A percentile compares a stretch with the other conserved stretches of the same genome.
phyloP scores from a whole-genome alignment of 2,888 invertebrate species.

The Perdita meconis region DNA sequence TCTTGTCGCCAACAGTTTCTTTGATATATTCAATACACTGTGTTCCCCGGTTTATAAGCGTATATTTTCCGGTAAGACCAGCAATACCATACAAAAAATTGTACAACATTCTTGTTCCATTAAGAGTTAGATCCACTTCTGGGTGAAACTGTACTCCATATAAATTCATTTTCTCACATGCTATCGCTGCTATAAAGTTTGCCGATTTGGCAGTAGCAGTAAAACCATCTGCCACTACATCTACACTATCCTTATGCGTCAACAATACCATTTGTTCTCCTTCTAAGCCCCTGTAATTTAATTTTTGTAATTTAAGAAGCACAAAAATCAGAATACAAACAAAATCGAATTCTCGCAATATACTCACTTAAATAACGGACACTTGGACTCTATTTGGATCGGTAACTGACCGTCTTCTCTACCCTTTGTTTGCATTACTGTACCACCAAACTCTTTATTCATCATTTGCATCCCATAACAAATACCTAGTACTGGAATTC shows the following conservation, averaged over 20 bases:
- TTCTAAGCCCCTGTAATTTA: conserved; percentile 90
- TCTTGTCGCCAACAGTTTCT: conserved; percentile 94
- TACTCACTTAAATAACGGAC: conserved; percentile 96
- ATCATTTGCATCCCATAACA: conserved; percentile 99
- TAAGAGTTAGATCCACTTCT: conserved; percentile 97
- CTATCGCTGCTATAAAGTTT: conserved; percentile 94
- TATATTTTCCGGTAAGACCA: conserved; percentile 94
- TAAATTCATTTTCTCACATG: conserved; percentile 94
- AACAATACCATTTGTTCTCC: conserved; percentile 95
- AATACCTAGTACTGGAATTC: conserved; percentile 97
- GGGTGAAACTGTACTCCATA: conserved; percentile 99
- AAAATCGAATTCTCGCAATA: conserved; percentile 3
- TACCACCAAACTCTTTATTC: conserved; percentile 98
- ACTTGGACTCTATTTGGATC: conserved; percentile 94
- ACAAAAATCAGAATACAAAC: background rate
- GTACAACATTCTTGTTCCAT: conserved; percentile 95
- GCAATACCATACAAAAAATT: conserved; percentile 98
- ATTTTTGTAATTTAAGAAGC: conserved; percentile 1
- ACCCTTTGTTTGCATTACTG: conserved; percentile 93
- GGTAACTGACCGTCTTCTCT: conserved; percentile 97
- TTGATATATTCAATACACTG: conserved; percentile 96
- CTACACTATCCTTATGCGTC: conserved; percentile 99
- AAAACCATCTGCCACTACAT: conserved; percentile 95
- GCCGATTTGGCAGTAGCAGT: conserved; percentile 94
- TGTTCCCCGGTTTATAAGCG: conserved; percentile 93